phyloP scores from a whole-genome alignment of 2,113 vertebrate genomes.

The Danio rerio region DNA sequence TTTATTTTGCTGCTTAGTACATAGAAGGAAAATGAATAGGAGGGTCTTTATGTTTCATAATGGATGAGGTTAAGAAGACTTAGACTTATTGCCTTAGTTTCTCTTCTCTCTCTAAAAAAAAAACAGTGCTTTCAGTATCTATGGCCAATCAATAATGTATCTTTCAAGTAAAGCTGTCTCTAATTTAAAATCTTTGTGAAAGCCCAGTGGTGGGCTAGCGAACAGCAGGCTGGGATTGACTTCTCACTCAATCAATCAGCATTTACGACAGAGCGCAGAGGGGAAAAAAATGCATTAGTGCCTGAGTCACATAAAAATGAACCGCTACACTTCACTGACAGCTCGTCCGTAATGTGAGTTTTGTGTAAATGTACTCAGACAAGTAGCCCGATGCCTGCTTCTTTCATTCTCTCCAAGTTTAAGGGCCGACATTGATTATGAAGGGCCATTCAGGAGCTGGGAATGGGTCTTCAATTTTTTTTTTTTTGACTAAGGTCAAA shows the following conservation, averaged over 20 bases:
- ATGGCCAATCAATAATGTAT: constrained; percentile 64
- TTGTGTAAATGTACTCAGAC: constrained; percentile 50
- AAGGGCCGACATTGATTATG: constrained; percentile 27
- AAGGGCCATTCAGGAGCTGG: background rate
- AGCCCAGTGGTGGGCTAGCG: constrained; percentile 57
- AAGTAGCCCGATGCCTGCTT: background rate
- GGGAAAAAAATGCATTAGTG: constrained; percentile 39
- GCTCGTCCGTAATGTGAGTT: constrained; percentile 20
- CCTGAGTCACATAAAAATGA: constrained; percentile 43
- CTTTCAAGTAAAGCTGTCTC: constrained; percentile 64
- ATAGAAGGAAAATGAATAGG: constrained; percentile 10
- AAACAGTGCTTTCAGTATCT: constrained; percentile 49
- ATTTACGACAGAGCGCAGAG: constrained; percentile 47
- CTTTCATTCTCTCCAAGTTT: constrained; percentile 36
- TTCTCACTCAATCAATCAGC: constrained; percentile 63
- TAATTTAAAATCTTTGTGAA: constrained; percentile 70
- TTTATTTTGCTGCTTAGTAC: background rate
- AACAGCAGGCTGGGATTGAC: constrained; percentile 61
- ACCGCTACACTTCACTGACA: constrained; percentile 19
- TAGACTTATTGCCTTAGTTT: background rate
- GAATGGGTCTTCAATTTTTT: background rate
- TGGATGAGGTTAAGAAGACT: background rate
- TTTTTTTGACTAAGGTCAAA: background rate
- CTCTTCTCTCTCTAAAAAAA: constrained; percentile 10
- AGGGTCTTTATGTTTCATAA: background rate